A percentile compares a stretch with the other conserved stretches of the same genome.
Conservation (phyloP, 2,888 invertebrate species). For the Fragum sueziense region DNA sequence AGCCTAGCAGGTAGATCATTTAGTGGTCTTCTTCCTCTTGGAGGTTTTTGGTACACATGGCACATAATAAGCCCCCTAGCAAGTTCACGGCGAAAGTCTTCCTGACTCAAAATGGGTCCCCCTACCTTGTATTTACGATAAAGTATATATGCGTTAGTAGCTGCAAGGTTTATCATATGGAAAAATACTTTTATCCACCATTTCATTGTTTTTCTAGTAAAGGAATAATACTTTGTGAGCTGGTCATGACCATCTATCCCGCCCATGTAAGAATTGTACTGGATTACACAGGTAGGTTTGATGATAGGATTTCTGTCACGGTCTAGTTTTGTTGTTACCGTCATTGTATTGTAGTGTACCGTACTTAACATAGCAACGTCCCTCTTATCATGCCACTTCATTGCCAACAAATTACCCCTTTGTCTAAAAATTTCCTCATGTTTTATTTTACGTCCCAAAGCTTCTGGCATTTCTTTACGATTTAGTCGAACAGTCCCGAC, state of each 20-base stretch:
- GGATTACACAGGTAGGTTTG: constrained; percentile 38
- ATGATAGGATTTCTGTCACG: constrained; percentile 15
- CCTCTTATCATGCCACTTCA: constrained; percentile 41
- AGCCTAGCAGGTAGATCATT: constrained; percentile 8
- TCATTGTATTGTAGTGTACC: constrained; percentile 30
- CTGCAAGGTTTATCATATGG: constrained; percentile 37
- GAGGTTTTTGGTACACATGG: background rate
- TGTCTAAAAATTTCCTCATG: constrained; percentile 19
- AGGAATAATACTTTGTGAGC: constrained; percentile 43
- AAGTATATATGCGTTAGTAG: constrained; percentile 35
- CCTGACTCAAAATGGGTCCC: constrained; percentile 1
- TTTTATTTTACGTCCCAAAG: constrained; percentile 5
- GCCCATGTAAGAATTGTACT: constrained; percentile 59
- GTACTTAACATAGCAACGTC: constrained; percentile 48
- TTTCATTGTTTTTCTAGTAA: constrained; percentile 47
- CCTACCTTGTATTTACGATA: constrained; percentile 1
- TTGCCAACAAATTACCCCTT: constrained; percentile 20
- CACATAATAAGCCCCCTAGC: constrained; percentile 12
- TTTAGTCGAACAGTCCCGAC: constrained; percentile 25
- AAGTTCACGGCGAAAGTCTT: constrained; percentile 15
- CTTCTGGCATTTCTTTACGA: constrained; percentile 10
- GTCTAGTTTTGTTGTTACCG: constrained; percentile 32
- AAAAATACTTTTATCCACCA: constrained; percentile 59
- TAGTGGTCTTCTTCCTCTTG: constrained; percentile 7
- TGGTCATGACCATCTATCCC: constrained; percentile 61